Evolutionary conservation across 2,113 vertebrate species (phyloP).

Genomic region (Ginglymostoma cirratum): DNA sequence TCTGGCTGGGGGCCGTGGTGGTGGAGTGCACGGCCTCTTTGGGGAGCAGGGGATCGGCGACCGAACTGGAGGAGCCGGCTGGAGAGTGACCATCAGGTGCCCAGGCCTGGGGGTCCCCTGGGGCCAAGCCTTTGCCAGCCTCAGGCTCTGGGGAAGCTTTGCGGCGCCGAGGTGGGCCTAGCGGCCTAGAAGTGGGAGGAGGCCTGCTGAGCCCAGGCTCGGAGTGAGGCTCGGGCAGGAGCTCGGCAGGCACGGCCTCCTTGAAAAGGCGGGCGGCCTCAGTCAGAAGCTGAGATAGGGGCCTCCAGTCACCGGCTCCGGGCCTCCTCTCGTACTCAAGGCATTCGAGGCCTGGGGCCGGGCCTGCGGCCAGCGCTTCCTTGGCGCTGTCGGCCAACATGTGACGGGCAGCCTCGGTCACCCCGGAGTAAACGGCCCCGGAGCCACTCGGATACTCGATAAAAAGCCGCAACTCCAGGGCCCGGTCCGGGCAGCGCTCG

Average conservation of each 20-base stretch:
- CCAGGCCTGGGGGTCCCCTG: conserved; percentile 53
- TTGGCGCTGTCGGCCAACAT: conserved; percentile 98
- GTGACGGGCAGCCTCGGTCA: conserved; percentile 67
- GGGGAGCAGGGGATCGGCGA: conserved; percentile 75
- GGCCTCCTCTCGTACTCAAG: conserved; percentile 87
- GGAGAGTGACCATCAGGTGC: conserved; percentile 57
- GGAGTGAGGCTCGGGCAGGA: conserved; percentile 80
- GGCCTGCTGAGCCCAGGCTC: conserved; percentile 71
- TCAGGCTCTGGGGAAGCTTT: conserved; percentile 74
- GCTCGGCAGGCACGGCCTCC: conserved; percentile 73
- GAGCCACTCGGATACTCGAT: conserved; percentile 90
- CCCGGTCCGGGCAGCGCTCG: conserved; percentile 69
- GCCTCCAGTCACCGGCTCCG: conserved; percentile 81
- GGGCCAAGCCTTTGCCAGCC: conserved; percentile 55
- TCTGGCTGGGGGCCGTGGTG: conserved; percentile 67
- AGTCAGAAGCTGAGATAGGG: conserved; percentile 80
- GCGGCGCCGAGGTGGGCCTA: conserved; percentile 65
- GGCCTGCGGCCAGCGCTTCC: conserved; percentile 72
- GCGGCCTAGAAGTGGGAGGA: conserved; percentile 60
- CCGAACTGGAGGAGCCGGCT: conserved; percentile 72
- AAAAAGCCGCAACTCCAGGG: conserved; percentile 83
- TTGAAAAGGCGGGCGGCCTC: conserved; percentile 84
- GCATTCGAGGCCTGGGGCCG: conserved; percentile 86
- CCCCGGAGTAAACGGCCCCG: conserved; percentile 86
- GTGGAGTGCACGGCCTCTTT: conserved; percentile 81